Conservation (phyloP, 2,797 vertebrate genomes). For the Acrossocheilus wenchowensis region DNA sequence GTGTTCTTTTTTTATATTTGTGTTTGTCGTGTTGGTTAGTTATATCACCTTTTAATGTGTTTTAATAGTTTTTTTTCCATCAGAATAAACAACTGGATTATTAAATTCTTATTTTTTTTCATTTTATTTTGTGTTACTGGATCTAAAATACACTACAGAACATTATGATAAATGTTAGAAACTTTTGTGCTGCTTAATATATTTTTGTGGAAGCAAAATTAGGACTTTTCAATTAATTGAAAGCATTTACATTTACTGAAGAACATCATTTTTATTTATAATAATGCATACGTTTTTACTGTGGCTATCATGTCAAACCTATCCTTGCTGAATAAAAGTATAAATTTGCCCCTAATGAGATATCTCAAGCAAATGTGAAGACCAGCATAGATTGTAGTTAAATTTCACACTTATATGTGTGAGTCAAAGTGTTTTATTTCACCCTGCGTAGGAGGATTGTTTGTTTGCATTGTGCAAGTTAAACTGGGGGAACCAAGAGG, state of each 20-base stretch:
- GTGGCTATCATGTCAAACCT: not conserved
- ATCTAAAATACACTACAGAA: not conserved
- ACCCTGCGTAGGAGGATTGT: not conserved
- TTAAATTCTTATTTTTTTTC: not conserved
- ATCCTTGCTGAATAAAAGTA: not conserved
- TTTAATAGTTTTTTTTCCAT: not conserved
- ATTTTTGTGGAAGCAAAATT: not conserved
- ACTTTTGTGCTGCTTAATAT: not conserved
- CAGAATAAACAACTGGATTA: constrained; percentile 32
- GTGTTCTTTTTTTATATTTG: not conserved
- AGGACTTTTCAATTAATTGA: too few relatives aligned
- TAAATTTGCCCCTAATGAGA: not conserved
- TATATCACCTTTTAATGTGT: not conserved
- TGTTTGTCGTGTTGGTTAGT: not conserved
- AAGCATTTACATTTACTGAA: not conserved
- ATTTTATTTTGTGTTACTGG: not conserved
- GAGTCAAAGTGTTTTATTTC: not conserved
- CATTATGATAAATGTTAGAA: not conserved
- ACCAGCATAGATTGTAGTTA: not conserved
- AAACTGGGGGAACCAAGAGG: not conserved
- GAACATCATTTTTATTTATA: not conserved
- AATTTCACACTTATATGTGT: not conserved
- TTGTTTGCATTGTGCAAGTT: not conserved
- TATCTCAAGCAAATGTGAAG: not conserved
- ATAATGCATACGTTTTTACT: not conserved